Evolutionary conservation across 2,888 invertebrate species (phyloP), one percentile per base, ranked within the genome.

Genomic region (Serripes groenlandicus): DNA sequence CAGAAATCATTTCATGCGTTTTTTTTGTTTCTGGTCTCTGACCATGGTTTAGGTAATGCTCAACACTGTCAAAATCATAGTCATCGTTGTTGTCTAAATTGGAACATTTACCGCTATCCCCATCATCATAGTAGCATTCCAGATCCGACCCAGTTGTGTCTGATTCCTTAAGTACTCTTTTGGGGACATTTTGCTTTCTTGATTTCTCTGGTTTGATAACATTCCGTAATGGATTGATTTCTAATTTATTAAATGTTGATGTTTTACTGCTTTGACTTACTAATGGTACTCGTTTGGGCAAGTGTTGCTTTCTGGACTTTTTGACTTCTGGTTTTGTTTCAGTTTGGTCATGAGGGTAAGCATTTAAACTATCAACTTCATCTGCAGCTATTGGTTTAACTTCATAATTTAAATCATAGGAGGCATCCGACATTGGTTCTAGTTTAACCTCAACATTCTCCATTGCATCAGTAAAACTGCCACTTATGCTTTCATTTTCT

Each of bases 181-280:
- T 78, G 30, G 85, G 85, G 5, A 66, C 49, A 34, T 64, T 30
- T 35, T 85, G 81, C n/a, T 82, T 85, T 21, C 85, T 70, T 3
- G 81, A 81, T 54, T 83, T 83, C 34, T 77, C 37, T 11, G 26
- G 23, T 49, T 60, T 70, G 21, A n/a, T 23, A 23, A 9, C 35
- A 23, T 64, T 64, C 9, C n/a, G 26, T 23, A 35, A 9, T 35
- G 26, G 4, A 26, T 28, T 42, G 32, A 18, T 34, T 21, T 34
- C 34, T 18, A n/a, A n/a, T n/a, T n/a, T 32, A 60, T 15, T 7
- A 42, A 23, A 4, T 58, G 32, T 49, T 69, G 56, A 30, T 58
- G 69, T 21, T n/a, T 28, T n/a, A 69, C 54, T 37, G 58, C 56
- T 21, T 5, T 2, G 2, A 5, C 49, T 49, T 1, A 21, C 15